Conservation (phyloP, 1,140 invertebrate species). For the Drosophila willistoni region DNA sequence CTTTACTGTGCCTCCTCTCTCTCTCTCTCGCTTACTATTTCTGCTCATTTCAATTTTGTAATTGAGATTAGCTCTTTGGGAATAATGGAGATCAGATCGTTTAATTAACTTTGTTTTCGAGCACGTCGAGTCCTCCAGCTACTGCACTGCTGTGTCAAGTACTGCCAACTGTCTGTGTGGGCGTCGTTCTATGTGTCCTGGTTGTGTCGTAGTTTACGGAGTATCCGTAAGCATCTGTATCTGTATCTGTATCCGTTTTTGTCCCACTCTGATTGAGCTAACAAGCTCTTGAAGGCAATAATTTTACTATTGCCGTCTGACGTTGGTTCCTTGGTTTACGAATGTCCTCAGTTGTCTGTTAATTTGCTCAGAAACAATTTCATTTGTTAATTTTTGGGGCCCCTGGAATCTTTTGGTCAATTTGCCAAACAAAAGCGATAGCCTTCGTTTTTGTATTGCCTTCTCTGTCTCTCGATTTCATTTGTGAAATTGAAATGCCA, state of each 20-base stretch:
- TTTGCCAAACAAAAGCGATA: slow-evolving; percentile 40
- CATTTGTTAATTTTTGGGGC: slow-evolving; percentile 67
- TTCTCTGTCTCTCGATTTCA: slow-evolving; percentile 53
- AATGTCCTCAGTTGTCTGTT: slow-evolving; percentile 62
- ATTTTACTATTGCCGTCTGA: slow-evolving; percentile 40
- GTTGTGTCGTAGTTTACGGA: too few relatives aligned
- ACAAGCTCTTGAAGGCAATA: slow-evolving; percentile 62
- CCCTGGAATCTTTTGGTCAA: slow-evolving; percentile 58
- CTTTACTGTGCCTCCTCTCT: background rate
- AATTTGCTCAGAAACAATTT: slow-evolving; percentile 67
- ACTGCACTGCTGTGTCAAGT: slow-evolving; percentile 51
- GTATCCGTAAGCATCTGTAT: background rate
- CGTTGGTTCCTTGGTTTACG: slow-evolving; percentile 17
- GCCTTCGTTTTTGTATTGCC: slow-evolving; percentile 7
- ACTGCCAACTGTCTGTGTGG: slow-evolving; percentile 37
- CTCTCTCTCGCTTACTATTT: background rate
- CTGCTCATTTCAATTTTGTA: slow-evolving; percentile 81
- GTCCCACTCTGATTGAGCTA: slow-evolving; percentile 54
- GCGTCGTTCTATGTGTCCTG: slow-evolving; percentile 35
- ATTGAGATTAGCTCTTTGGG: slow-evolving; percentile 81
- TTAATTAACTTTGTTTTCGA: slow-evolving; percentile 82
- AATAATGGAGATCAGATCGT: slow-evolving; percentile 83
- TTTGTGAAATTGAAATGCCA: slow-evolving; percentile 63
- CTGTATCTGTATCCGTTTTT: background rate
- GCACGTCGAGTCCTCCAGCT: slow-evolving; percentile 52